Conservation (phyloP, 2,797 vertebrate species). For the Pseudocheirus occidentalis region DNA sequence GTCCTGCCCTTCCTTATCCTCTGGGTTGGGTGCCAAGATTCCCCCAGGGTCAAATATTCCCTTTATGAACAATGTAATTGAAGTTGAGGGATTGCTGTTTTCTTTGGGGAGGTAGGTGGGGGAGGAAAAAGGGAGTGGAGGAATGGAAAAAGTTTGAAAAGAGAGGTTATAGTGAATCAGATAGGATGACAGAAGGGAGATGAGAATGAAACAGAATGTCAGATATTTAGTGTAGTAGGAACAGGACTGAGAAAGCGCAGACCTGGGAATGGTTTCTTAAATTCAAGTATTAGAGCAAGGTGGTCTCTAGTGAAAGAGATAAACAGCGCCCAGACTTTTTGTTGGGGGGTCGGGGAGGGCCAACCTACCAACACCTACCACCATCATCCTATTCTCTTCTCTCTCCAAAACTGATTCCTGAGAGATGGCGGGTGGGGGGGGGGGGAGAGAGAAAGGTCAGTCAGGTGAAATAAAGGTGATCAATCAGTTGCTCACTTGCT, state of each 20-base stretch:
- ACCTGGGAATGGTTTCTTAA: slow-evolving; percentile 6
- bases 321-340: not conserved
- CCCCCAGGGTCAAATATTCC: slow-evolving; percentile 43
- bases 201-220: not conserved
- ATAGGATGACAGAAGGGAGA: not conserved
- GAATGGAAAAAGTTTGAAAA: slow-evolving; percentile 4
- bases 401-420: slow-evolving; percentile 23
- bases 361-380: not conserved
- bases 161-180: too few species aligned
- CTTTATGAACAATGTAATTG: slow-evolving; percentile 58
- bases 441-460: not conserved
- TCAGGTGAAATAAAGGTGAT: not conserved
- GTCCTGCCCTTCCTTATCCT: slow-evolving; percentile 71
- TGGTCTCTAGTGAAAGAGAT: not conserved
- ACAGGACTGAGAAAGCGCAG: not conserved
- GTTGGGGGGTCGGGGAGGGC: too few species aligned
- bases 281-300: slow-evolving; percentile 13
- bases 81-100: not conserved
- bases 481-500: not conserved
- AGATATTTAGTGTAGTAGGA: not conserved
- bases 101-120: slow-evolving; percentile 4
- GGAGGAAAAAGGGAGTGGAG: not conserved
- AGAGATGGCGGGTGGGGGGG: not conserved
- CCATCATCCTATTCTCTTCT: not conserved
- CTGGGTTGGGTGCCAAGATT: slow-evolving; percentile 53